Conservation (phyloP, 2,113 vertebrate species). For the Rhipidura dahli region DNA sequence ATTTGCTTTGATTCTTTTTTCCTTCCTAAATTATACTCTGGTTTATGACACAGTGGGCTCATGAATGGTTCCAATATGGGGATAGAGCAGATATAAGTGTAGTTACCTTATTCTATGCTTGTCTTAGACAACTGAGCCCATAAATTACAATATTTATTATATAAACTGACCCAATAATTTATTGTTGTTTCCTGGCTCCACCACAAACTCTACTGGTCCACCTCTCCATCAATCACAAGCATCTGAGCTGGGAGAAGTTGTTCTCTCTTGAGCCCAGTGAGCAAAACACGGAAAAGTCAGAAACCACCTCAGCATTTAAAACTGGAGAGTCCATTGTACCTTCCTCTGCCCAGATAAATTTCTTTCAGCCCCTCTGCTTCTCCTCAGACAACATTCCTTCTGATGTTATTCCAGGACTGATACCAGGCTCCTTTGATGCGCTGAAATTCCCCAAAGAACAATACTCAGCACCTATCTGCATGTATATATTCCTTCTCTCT, state of each 20-base stretch:
- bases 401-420: slow-evolving; percentile 14
- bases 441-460: slow-evolving; percentile 21
- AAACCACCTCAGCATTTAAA: not conserved
- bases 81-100: not conserved
- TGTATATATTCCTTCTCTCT: slow-evolving; percentile 7
- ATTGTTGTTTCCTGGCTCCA: not conserved
- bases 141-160: not conserved
- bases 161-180: not conserved
- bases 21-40: not conserved
- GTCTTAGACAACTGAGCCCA: not conserved
- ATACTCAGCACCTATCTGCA: not conserved
- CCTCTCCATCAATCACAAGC: not conserved
- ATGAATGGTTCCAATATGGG: accelerated
- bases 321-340: not conserved
- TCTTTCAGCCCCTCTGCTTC: not conserved
- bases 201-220: not conserved
- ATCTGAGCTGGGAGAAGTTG: not conserved
- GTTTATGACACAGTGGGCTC: not conserved
- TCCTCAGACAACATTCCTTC: not conserved
- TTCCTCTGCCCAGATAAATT: not conserved
- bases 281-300: not conserved
- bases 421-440: slow-evolving; percentile 11
- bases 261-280: not conserved
- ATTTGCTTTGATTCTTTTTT: not conserved
- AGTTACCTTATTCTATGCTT: not conserved